Evolutionary conservation across 2,888 invertebrate genomes (phyloP).

Genomic region (Coleophora flavipennella): DNA sequence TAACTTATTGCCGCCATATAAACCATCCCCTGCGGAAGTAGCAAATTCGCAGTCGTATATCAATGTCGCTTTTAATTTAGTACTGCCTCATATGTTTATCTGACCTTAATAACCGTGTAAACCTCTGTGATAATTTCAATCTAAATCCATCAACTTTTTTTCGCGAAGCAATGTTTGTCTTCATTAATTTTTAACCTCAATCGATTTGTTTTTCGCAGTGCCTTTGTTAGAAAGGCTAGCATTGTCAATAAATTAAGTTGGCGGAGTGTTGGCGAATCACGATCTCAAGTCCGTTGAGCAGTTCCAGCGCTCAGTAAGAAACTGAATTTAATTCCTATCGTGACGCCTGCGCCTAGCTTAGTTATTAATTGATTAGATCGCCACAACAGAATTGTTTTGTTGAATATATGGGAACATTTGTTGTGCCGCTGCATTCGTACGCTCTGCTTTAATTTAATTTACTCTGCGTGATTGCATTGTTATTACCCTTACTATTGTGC

Average conservation of each 20-base stretch:
- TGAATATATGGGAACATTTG: no score
- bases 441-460: no score
- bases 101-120: constrained; percentile 9
- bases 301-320: constrained; percentile 33
- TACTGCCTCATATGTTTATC: constrained; percentile 6
- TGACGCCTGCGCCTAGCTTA: constrained; percentile 29
- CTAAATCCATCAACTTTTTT: constrained; percentile 7
- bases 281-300: constrained; percentile 30
- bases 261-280: constrained; percentile 39
- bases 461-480: no score
- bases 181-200: constrained; percentile 15
- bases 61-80: neutral
- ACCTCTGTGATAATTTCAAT: constrained; percentile 5
- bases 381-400: no score
- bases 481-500: no score
- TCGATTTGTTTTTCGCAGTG: constrained; percentile 17
- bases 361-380: constrained; percentile 49
- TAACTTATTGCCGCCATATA: no score
- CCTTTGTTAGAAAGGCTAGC: constrained; percentile 29
- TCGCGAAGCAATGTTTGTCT: constrained; percentile 3
- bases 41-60: neutral
- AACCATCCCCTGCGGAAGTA: no score
- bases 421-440: no score
- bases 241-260: constrained; percentile 40
- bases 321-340: constrained; percentile 43